Base-by-base conservation (phyloP, 2,797 vertebrate genomes). In the Pampus argenteus region DNA sequence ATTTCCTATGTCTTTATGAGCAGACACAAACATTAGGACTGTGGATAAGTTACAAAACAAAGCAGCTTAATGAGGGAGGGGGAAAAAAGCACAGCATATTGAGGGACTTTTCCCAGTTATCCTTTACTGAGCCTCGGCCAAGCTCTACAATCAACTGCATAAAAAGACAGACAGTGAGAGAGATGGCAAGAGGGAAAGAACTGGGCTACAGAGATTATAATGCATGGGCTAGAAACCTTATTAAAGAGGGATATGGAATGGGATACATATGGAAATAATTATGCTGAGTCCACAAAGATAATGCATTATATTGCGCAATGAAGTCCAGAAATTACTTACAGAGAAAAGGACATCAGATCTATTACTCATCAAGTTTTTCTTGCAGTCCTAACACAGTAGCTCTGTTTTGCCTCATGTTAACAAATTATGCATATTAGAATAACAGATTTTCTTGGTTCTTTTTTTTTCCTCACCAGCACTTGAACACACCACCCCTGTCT, bases 21-120 rank as follows among this genome's bases (percentile, higher is more conserved):
- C 9, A 62, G 36, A 77, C 47, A 54, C 31, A 81, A 60, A 61
- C 52, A 67, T 64, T 65, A 67, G 23, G 45, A 71, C 61, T 44
- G 51, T 54, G 58, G 55, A 71, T 56, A 47, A 82, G 52, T 73
- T 63, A 59, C 52, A 79, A 79, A 86, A 81, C 76, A 86, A 88
- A 82, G 22, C 20, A 25, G 48, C 18, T 66, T 72, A 65, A 83
- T 74, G 57, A 78, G 62, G 45, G 22, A 45, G 76, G 62, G 45
- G 22, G 40, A 44, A 57, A 57, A 66, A 66, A 51, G 15, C 25
- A 13, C 10, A 10, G 66, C 56, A 34, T 56, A 57, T 40, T 59
- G 9, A 72, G 14, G 38, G 55, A 71, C 28, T 62, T 76, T 47
- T 68, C 23, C 34, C 44, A 58, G 44, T 63, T 72, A 23, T 36